Conservation (phyloP, 2,888 invertebrate species). For the Ariolimax columbianus region DNA sequence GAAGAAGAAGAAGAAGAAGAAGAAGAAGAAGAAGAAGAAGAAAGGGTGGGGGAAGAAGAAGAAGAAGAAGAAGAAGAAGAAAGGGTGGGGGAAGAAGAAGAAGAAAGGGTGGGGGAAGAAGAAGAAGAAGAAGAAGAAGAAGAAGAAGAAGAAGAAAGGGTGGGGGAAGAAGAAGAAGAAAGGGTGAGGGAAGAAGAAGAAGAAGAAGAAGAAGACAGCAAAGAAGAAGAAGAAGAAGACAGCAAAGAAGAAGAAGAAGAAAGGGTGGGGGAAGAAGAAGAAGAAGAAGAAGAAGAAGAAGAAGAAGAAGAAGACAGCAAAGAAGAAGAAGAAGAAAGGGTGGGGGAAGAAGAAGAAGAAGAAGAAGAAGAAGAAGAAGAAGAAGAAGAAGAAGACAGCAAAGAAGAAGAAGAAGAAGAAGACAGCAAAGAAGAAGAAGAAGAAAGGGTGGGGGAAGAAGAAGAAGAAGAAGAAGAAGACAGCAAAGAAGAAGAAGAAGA, state of each 20-base stretch:
- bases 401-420: not conserved
- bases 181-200: not conserved
- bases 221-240: not conserved
- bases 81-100: not conserved
- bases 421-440: not conserved
- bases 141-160: not conserved
- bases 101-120: not conserved
- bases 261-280: not conserved
- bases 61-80: not conserved
- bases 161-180: not conserved
- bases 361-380: conserved; percentile 34
- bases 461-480: not conserved
- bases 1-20: not conserved
- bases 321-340: conserved; percentile 53
- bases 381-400: not conserved
- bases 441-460: conserved; percentile 33
- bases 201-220: not conserved
- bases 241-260: not conserved
- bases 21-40: not conserved
- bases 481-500: not conserved
- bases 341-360: conserved; percentile 58
- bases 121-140: not conserved
- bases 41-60: not conserved
- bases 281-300: not conserved
- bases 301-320: conserved; percentile 44